Percentiles rank a stretch among this genome's conserved stretches.
These are phyloP conservation scores for Nyctereutes procyonoides DNA, from an alignment of 2,113 vertebrate species.

Conservation along the genomic window DNA sequence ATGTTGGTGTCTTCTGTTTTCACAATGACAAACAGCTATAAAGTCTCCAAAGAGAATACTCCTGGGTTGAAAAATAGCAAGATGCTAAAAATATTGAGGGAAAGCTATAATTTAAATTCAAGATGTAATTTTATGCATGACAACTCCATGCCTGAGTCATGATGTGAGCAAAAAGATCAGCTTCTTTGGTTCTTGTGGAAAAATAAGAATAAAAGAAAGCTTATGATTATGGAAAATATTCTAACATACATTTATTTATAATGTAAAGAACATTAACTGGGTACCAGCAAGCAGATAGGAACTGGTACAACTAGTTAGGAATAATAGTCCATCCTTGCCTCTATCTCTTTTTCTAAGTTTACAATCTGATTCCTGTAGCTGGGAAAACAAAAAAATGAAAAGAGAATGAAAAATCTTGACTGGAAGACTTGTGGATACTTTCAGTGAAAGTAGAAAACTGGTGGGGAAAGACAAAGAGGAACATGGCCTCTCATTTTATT, in stretches of 20 bases:
- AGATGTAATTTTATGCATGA: slow-evolving; percentile 53
- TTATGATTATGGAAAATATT: not conserved
- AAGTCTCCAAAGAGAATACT: not conserved
- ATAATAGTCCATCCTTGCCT: not conserved
- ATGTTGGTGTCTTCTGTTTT: slow-evolving; percentile 54
- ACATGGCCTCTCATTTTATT: not conserved
- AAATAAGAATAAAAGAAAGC: slow-evolving; percentile 30
- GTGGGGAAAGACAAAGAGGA: not conserved
- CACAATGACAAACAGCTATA: slow-evolving; percentile 38
- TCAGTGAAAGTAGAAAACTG: not conserved
- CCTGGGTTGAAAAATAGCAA: slow-evolving; percentile 35
- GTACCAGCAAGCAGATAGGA: not conserved
- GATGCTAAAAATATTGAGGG: slow-evolving; percentile 53
- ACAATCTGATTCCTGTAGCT: not conserved
- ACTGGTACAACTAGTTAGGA: not conserved
- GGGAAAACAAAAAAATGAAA: not conserved
- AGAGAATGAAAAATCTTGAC: not conserved
- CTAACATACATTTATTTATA: not conserved
- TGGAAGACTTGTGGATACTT: slow-evolving; percentile 4
- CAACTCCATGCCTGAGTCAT: not conserved
- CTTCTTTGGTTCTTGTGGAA: slow-evolving; percentile 16
- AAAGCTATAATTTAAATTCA: slow-evolving; percentile 61
- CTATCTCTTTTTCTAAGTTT: not conserved
- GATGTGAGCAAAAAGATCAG: slow-evolving; percentile 10
- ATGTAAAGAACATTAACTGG: not conserved